Conservation (phyloP, 1,140 invertebrate genomes). For the Bombus fervidus region DNA sequence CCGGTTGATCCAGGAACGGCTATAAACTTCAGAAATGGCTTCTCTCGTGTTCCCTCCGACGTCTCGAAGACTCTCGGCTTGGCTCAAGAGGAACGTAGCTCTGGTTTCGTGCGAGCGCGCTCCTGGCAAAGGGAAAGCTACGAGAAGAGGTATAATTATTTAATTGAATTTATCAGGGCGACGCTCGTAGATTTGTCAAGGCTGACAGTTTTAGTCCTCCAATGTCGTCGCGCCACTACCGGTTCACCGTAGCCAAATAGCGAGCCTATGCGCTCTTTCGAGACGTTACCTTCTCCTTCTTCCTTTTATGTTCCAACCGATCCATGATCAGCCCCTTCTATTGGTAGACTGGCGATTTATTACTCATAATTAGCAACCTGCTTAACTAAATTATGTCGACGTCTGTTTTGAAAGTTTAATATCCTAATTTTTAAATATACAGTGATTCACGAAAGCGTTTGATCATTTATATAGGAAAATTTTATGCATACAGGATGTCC, state of each 20-base stretch:
- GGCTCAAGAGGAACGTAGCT: constrained; percentile 26
- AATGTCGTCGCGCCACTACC: constrained; percentile 26
- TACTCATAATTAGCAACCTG: constrained; percentile 43
- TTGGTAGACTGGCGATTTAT: constrained; percentile 37
- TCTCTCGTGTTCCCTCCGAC: constrained; percentile 34
- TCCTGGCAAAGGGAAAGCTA: not conserved
- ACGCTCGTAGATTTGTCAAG: constrained; percentile 70
- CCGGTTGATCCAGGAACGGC: constrained; percentile 75
- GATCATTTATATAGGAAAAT: not conserved
- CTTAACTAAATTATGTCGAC: not conserved
- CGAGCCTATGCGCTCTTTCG: constrained; percentile 39
- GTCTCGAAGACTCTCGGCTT: constrained; percentile 28
- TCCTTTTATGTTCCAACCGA: not conserved
- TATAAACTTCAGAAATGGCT: constrained; percentile 78
- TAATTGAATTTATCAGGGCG: constrained; percentile 80
- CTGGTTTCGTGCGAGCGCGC: not conserved
- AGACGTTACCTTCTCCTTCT: constrained; percentile 34
- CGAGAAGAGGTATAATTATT: constrained; percentile 76
- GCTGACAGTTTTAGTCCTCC: constrained; percentile 65
- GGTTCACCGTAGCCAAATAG: constrained; percentile 32
- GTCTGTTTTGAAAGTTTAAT: not conserved
- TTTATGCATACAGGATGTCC: too few species aligned
- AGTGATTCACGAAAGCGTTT: not conserved
- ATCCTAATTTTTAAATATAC: not conserved
- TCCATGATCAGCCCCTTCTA: not conserved